Evolutionary conservation across 1,140 invertebrate species (phyloP).

Genomic region (Anastatus disparis): DNA sequence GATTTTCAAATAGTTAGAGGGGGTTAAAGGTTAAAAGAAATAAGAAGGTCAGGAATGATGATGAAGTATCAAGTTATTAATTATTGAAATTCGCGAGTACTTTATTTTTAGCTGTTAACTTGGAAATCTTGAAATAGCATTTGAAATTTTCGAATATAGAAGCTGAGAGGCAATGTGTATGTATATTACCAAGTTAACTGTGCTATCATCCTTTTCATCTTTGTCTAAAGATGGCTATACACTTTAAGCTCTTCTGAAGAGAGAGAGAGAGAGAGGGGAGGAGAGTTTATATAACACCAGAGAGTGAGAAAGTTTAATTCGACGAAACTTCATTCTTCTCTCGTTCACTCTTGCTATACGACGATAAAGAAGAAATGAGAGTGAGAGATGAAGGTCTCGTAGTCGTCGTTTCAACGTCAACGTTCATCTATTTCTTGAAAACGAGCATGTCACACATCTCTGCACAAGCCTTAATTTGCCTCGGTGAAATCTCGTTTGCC

Average conservation of each 20-base stretch:
- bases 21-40: too few relatives aligned
- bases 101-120: too few relatives aligned
- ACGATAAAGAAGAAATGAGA: conserved; percentile 2
- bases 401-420: too few relatives aligned
- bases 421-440: background rate
- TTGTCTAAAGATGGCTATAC: background rate
- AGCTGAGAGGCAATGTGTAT: conserved; percentile 2
- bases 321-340: conserved; percentile 39
- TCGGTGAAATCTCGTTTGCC: conserved; percentile 38
- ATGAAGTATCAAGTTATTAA: conserved; percentile 10
- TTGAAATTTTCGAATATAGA: conserved; percentile 35
- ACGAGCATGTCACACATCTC: conserved; percentile 37
- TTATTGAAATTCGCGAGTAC: conserved; percentile 12
- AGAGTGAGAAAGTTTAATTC: conserved; percentile 36
- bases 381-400: too few relatives aligned
- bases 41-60: background rate
- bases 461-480: conserved; percentile 36
- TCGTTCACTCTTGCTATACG: conserved; percentile 9
- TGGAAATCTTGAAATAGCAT: conserved; percentile 1
- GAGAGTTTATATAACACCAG: too few relatives aligned
- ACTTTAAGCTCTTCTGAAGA: too few relatives aligned
- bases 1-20: background rate
- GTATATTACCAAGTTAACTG: conserved; percentile 27
- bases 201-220: background rate
- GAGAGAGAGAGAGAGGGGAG: too few relatives aligned